Evolutionary conservation across 1,140 invertebrate species (phyloP), one percentile per base, ranked within the genome.

Genomic region (Sitophilus oryzae): DNA sequence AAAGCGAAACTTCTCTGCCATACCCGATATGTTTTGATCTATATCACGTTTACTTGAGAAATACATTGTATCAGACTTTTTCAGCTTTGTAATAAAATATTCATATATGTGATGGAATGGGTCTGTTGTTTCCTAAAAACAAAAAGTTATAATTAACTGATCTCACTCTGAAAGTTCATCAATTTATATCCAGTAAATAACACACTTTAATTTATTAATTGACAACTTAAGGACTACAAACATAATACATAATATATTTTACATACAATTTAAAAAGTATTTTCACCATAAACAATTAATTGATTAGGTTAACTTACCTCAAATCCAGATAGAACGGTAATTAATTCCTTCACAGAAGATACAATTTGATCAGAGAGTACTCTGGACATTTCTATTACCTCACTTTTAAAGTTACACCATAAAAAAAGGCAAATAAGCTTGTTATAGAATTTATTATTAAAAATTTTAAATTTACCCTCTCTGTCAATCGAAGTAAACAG

Each of bases 1-100:
- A 42, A 70, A 69, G 18, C 51, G 50, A 44, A 65, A 68, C 43
- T 70, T 70, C 19, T 67, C 63, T 22, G 58, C 44, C 59, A 71
- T 63, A 25, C 64, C 60, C 19, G 54, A 37, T n/a, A 70, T 58
- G 25, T 50, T 60, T 18, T 42, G n/a, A 43, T 69, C 64, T 14
- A 71, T 62, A 25, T 70, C 66, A 45, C 62, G 55, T 49, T 64
- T 65, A 40, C 61, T 67, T 1, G 56, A 36, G 36, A 64, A 65
- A 23, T 64, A 67, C 48, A 66, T 65, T 11, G 61, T 60, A 52
- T 69, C 63, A 0, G 56, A 58, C 23, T 61, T 62, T 41, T 61
- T 58, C 42, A 69, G 25, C 8, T 48, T 51, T 5, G 44, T 45
- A 16, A 52, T 34, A 18, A 63, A 54, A 16, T 60, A 51, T 36